Evolutionary conservation across 1,140 invertebrate species (phyloP), one percentile per base, ranked within the genome.

Genomic region (Polyergus mexicanus): DNA sequence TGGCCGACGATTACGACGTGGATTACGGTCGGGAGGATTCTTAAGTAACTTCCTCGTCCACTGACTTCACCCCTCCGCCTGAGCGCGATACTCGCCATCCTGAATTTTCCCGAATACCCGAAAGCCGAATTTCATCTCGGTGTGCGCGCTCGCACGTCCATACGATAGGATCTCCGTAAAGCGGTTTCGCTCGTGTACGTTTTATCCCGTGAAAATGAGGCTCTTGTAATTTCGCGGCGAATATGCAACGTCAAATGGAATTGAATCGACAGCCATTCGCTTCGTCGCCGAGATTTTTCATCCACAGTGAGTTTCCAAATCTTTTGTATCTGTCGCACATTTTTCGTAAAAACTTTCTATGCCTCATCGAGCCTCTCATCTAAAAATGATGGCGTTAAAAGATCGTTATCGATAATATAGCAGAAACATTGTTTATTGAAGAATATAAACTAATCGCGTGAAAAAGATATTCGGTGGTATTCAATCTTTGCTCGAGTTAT

Each of bases 1-100:
- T 47, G 63, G 44, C 71, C 68, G 86, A 74, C 56, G 78, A 83
- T 83, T 83, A 83, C 78, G 78, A 83, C 86, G 74, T 80, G 74
- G 85, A 87, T 74, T 80, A 83, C 75, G 87, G 54, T 65, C 77
- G 85, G 72, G 66, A 71, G 77, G 87, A 88, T 76, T 76, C 74
- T 69, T 74, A 66, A 77, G 74, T 83, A 76, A 81, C 54, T 88
- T 78, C 85, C 51, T 1, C 41, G 32, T 60, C 41, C 78, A 72
- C 8, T 41, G 35, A 80, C 68, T 68, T 32, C 2, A 32, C 2
- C 32, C 3, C 32, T 56, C 25, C 41, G 58, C 28, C 56, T 47
- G 25, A n/a, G 60, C 13, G 19, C 28, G 41, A 66, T 86, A 66
- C 56, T 60, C 54, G 44, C 62, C 28, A 66, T 84, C 69, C 38